Evolutionary conservation across 2,888 invertebrate genomes (phyloP).

Genomic region (Thera britannica): DNA sequence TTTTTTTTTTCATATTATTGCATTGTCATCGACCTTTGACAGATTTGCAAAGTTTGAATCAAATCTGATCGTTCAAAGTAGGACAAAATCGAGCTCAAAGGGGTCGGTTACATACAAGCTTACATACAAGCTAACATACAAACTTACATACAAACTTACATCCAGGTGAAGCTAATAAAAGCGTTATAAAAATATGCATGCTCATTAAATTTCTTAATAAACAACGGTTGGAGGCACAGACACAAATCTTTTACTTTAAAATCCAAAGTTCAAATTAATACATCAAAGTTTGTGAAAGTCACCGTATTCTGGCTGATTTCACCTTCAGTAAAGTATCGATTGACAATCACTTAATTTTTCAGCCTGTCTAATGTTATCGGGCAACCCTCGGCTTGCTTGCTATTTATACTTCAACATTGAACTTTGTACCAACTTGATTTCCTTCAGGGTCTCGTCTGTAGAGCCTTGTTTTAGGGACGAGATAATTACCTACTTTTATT

Average conservation of each 20-base stretch:
- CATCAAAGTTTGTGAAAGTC: constrained; percentile 18
- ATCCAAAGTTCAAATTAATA: constrained; percentile 7
- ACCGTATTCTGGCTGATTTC: constrained; percentile 25
- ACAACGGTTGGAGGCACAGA: neutral
- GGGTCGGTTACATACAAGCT: too few relatives aligned
- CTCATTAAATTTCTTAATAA: neutral
- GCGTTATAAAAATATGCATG: neutral
- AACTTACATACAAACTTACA: too few relatives aligned
- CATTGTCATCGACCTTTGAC: too few relatives aligned
- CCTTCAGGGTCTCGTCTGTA: neutral
- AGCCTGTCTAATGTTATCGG: constrained; percentile 51
- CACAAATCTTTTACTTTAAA: neutral
- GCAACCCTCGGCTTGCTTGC: constrained; percentile 42
- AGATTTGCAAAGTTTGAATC: too few relatives aligned
- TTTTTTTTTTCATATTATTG: too few relatives aligned
- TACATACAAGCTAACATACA: too few relatives aligned
- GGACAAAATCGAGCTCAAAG: too few relatives aligned
- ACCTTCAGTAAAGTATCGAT: constrained; percentile 38
- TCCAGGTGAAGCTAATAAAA: too few relatives aligned
- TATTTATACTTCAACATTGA: constrained; percentile 52
- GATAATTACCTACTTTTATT: neutral
- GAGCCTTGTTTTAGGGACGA: neutral
- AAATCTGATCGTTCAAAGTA: too few relatives aligned
- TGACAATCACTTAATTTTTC: constrained; percentile 48
- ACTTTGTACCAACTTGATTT: constrained; percentile 32